Conservation (phyloP, 2,113 vertebrate genomes). For the Lutjanus erythropterus region DNA sequence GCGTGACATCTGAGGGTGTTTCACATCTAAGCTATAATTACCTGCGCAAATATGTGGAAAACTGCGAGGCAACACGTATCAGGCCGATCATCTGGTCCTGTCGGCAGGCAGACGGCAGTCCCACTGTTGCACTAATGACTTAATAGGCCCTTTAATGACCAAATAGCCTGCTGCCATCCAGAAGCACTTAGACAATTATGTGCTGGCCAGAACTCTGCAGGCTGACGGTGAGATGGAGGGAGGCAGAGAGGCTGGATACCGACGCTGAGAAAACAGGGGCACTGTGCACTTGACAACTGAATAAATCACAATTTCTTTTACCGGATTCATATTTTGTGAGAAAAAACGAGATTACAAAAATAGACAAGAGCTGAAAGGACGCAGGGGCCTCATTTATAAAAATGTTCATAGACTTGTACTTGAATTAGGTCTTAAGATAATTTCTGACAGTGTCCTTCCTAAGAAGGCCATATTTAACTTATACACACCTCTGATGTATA, state of each 20-base stretch:
- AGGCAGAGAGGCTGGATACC: conserved; percentile 24
- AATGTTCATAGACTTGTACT: too few species aligned
- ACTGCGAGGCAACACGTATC: conserved; percentile 73
- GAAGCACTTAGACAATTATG: conserved; percentile 86
- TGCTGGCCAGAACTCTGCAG: conserved; percentile 74
- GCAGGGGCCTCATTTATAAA: too few species aligned
- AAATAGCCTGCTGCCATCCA: conserved; percentile 85
- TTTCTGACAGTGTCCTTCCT: too few species aligned
- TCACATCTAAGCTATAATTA: conserved; percentile 78
- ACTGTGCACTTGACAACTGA: conserved; percentile 46
- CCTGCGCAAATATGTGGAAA: conserved; percentile 77
- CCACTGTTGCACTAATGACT: conserved; percentile 84
- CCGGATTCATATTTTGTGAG: conserved; percentile 20
- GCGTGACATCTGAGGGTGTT: conserved; percentile 74
- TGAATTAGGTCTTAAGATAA: too few species aligned
- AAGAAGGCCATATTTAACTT: too few species aligned
- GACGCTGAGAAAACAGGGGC: conserved; percentile 43
- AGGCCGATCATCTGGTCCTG: conserved; percentile 73
- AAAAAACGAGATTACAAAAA: too few species aligned
- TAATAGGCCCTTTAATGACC: conserved; percentile 86
- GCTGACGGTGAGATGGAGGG: conserved; percentile 42
- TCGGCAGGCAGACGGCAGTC: conserved; percentile 75
- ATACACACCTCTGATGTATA: too few species aligned
- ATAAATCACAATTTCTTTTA: conserved; percentile 33
- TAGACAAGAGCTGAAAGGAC: conserved; percentile 25